These are phyloP conservation scores for Campoletis raptor DNA, from an alignment of 2,888 invertebrate species.

Conservation along the genomic window DNA sequence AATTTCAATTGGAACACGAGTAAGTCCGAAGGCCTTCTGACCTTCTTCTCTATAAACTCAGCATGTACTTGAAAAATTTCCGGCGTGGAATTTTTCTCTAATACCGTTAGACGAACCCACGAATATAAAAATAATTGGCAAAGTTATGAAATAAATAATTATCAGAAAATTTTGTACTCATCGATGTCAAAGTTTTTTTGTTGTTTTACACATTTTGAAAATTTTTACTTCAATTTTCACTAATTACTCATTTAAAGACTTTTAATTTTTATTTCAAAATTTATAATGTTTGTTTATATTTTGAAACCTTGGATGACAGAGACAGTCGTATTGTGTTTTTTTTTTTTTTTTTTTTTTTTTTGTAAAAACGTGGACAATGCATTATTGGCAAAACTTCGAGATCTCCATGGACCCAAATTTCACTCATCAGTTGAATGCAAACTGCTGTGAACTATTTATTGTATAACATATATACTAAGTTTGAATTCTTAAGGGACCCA, in stretches of 20 bases:
- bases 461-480: not conserved
- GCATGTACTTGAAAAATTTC: not conserved
- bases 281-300: too few relatives aligned
- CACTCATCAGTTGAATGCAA: not conserved
- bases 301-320: too few relatives aligned
- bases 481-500: not conserved
- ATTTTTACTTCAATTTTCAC: too few relatives aligned
- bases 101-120: not conserved
- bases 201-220: too few relatives aligned
- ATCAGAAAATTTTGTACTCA: not conserved
- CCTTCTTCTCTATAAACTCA: not conserved
- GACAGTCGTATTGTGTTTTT: too few relatives aligned
- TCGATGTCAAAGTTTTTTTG: not conserved
- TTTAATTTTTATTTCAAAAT: too few relatives aligned
- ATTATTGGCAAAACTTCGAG: conserved; percentile 12
- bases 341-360: too few relatives aligned
- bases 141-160: not conserved
- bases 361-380: not conserved
- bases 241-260: too few relatives aligned
- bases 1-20: conserved; percentile 70
- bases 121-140: not conserved
- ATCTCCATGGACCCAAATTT: not conserved
- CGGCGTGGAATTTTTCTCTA: not conserved
- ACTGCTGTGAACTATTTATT: conserved; percentile 1
- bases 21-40: conserved; percentile 32